Evolutionary conservation across 2,113 vertebrate species (phyloP).

Genomic region (human (Homo sapiens)): DNA sequence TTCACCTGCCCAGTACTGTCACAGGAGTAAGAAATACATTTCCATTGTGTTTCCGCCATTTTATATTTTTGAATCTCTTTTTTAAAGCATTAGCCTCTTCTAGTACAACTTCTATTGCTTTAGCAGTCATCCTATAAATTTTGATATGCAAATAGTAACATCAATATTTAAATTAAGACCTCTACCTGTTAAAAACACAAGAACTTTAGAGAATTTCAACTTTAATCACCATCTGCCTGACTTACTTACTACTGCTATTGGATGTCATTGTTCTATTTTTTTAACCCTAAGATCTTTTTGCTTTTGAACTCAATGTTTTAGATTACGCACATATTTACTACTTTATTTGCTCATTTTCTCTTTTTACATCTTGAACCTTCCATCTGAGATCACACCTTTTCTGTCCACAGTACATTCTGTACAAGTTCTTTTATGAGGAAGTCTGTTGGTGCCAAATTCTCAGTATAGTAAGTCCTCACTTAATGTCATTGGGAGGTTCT

Average conservation of each 20-base stretch:
- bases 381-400: background rate
- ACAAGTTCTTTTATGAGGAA: background rate
- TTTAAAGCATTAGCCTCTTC: background rate
- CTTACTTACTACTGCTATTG: background rate
- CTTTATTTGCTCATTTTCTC: conserved; percentile 15
- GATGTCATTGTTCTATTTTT: conserved; percentile 27
- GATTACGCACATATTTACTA: conserved; percentile 14
- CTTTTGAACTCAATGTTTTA: conserved; percentile 1
- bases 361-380: background rate
- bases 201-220: background rate
- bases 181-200: conserved; percentile 41
- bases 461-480: background rate
- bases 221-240: background rate
- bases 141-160: background rate
- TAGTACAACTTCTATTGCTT: background rate
- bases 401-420: background rate
- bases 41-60: background rate
- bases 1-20: background rate
- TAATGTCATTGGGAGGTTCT: background rate
- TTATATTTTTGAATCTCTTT: conserved; percentile 1
- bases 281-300: background rate
- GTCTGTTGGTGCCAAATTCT: conserved; percentile 21
- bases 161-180: conserved; percentile 19
- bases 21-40: background rate
- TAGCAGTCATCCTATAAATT: background rate